Evolutionary conservation across 2,797 vertebrate species (phyloP).

Genomic region (Phoebastria nigripes): DNA sequence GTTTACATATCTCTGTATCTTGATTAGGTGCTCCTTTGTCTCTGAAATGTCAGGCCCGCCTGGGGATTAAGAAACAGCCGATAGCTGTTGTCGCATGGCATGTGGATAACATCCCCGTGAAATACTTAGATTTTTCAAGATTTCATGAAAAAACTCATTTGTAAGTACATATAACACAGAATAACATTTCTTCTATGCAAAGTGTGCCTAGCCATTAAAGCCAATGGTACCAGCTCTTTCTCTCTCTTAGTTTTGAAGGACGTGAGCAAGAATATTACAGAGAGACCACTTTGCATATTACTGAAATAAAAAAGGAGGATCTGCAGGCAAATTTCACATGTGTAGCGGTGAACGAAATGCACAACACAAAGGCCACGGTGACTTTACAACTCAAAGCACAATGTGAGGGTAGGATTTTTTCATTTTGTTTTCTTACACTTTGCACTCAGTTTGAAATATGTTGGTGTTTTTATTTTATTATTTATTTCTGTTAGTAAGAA

Average conservation of each 20-base stretch:
- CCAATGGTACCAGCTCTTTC: background rate
- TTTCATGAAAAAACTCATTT: background rate
- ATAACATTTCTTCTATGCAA: background rate
- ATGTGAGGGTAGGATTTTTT: slow-evolving; percentile 30
- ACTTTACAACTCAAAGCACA: slow-evolving; percentile 39
- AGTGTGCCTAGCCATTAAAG: background rate
- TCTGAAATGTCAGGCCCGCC: slow-evolving; percentile 66
- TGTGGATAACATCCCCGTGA: background rate
- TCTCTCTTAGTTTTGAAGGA: slow-evolving; percentile 30
- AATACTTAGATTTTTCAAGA: background rate
- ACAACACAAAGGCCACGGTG: background rate
- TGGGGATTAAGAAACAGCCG: slow-evolving; percentile 50
- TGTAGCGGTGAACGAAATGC: fast-evolving
- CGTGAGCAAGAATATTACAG: background rate
- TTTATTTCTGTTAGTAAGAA: background rate
- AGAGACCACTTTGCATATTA: slow-evolving; percentile 66
- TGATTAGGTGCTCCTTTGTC: slow-evolving; percentile 57
- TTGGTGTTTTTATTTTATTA: background rate
- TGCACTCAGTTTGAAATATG: background rate
- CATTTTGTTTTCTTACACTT: background rate
- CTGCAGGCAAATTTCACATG: slow-evolving; percentile 70
- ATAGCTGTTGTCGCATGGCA: slow-evolving; percentile 42
- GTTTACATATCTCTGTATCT: background rate
- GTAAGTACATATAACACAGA: slow-evolving; percentile 20
- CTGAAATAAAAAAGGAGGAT: slow-evolving; percentile 64